A percentile compares a stretch with the other conserved stretches of the same genome.
phyloP scores from a whole-genome alignment of 2,888 invertebrate genomes.

The Archips xylosteana region DNA sequence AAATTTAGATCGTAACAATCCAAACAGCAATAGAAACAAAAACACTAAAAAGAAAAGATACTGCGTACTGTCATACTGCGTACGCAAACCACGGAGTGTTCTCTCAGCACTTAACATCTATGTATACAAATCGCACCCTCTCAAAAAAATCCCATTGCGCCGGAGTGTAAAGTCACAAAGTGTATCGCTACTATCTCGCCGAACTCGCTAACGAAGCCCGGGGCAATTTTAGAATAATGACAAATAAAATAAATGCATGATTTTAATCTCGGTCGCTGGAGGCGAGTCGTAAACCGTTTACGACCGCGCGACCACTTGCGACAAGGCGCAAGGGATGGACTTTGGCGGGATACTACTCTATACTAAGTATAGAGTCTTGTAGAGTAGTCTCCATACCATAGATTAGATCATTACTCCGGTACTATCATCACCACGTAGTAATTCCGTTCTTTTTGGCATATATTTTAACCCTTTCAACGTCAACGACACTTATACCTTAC shows the following conservation, averaged over 20 bases:
- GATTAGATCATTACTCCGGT: too few relatives aligned
- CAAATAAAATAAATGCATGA: slow-evolving; percentile 83
- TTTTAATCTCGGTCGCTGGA: slow-evolving; percentile 78
- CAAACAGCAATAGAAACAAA: too few relatives aligned
- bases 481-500: too few relatives aligned
- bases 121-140: slow-evolving; percentile 19
- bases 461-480: too few relatives aligned
- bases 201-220: slow-evolving; percentile 48
- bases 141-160: slow-evolving; percentile 17
- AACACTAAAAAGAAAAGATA: background rate
- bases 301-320: slow-evolving; percentile 72
- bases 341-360: slow-evolving; percentile 42
- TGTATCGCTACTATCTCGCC: slow-evolving; percentile 36
- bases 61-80: background rate
- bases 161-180: slow-evolving; percentile 24
- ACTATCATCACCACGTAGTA: background rate
- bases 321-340: slow-evolving; percentile 47
- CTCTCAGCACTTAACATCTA: background rate
- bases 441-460: background rate
- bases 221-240: slow-evolving; percentile 73
- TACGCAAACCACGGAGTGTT: background rate
- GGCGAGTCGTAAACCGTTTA: slow-evolving; percentile 80
- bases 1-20: too few relatives aligned
- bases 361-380: too few relatives aligned
- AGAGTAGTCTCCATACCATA: too few relatives aligned